phyloP scores from a whole-genome alignment of 2,888 invertebrate genomes.

The Drosophila koepferae region DNA sequence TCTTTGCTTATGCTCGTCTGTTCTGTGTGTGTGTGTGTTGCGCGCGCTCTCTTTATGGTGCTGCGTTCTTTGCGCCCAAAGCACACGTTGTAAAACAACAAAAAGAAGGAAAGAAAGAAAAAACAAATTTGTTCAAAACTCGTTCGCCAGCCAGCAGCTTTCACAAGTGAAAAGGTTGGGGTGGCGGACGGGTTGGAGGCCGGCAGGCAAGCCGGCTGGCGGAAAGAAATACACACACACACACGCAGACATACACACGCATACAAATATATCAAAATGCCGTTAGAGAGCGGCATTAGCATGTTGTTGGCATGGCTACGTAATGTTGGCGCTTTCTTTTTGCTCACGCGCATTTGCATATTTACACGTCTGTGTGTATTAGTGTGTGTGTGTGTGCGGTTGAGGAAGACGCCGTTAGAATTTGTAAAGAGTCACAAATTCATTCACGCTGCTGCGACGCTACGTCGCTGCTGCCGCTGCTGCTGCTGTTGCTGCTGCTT shows the following conservation, averaged over 20 bases:
- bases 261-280: conserved; percentile 44
- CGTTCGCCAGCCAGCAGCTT: conserved; percentile 71
- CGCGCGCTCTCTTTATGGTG: conserved; percentile 14
- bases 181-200: conserved; percentile 10
- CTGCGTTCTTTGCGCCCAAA: conserved; percentile 54
- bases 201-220: conserved; percentile 55
- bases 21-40: not conserved
- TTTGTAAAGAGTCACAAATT: conserved; percentile 66
- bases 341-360: conserved; percentile 56
- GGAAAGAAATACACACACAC: conserved; percentile 42
- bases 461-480: not conserved
- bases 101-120: conserved; percentile 2
- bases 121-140: conserved; percentile 49
- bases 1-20: conserved; percentile 20
- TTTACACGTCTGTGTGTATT: conserved; percentile 16
- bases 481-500: not conserved
- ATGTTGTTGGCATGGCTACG: conserved; percentile 71
- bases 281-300: conserved; percentile 69
- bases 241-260: conserved; percentile 23
- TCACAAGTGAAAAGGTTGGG: conserved; percentile 67
- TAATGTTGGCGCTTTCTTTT: conserved; percentile 78
- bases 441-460: conserved; percentile 56
- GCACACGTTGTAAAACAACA: conserved; percentile 25
- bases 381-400: conserved; percentile 21
- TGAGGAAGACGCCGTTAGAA: conserved; percentile 74